Conservation (phyloP, 37 sponge, comb jelly and placozoan species). For the Bolinopsis microptera region DNA sequence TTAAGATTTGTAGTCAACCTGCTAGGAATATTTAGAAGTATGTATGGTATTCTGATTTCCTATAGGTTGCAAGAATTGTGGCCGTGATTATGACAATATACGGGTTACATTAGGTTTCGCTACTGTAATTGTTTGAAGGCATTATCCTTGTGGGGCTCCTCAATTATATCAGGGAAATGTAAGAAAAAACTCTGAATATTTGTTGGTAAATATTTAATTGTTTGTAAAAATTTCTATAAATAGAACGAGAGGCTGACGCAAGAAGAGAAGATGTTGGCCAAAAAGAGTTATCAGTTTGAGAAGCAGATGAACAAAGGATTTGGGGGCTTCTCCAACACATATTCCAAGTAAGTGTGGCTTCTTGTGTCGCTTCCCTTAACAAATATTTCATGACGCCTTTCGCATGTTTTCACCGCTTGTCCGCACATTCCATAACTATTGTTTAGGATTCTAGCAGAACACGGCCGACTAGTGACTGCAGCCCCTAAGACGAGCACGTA, state of each 20-base stretch:
- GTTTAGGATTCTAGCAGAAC: neutral
- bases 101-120: neutral
- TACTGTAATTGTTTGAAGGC: neutral
- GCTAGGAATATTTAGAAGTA: neutral
- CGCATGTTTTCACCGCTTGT: neutral
- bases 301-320: slow-evolving; percentile 49
- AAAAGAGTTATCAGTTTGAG: slow-evolving; percentile 49
- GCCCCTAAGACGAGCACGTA: neutral
- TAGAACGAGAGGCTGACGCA: slow-evolving; percentile 38
- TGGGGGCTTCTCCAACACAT: slow-evolving; percentile 33
- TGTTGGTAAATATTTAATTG: neutral
- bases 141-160: neutral
- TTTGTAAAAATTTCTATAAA: neutral
- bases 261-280: slow-evolving; percentile 52
- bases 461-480: neutral
- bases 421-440: neutral
- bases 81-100: neutral
- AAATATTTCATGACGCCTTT: neutral
- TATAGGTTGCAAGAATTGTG: neutral
- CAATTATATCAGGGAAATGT: neutral
- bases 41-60: neutral
- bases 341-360: slow-evolving; percentile 27
- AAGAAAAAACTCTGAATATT: neutral
- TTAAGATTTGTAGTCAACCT: neutral
- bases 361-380: neutral